Base-by-base conservation (phyloP, 2,113 vertebrate genomes). In the Brachyhypopomus gauderio region DNA sequence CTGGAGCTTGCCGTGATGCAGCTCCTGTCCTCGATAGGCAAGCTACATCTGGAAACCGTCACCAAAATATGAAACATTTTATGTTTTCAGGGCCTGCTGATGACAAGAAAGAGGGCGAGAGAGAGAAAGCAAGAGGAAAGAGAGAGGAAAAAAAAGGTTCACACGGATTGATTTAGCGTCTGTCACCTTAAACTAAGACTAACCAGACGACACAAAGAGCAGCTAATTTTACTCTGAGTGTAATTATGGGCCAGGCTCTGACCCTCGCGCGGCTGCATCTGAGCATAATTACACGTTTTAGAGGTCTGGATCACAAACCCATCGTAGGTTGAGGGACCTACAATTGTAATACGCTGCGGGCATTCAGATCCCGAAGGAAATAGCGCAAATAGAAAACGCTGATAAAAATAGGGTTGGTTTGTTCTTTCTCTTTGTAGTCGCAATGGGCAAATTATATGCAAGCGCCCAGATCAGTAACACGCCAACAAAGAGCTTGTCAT, bases 231-330 rank as follows among this genome's bases (percentile, higher is more conserved):
- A 83, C 80, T 30, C 84, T 34, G 27, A 20, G 22, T 7, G 41
- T 85, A 82, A 85, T 85, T 85, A 82, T 20, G 72, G 76, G 19
- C 71, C 58, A 72, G 56, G 22, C 41, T 82, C 66, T 79, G 66
- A 82, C 77, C 74, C 79, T 72, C 38, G 45, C 52, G 48, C 78
- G 60, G 80, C 81, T 55, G 23, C 30, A 11, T 85, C 63, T 85
- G 69, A 63, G 2, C 56, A n/a, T 76, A 85, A 85, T 85, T 85
- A 79, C 77, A 82, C 19, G 80, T 79, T 79, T 76, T 23, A 58
- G 38, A 64, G 2, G 20, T 17, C 38, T 38, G 69, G 63, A 17
- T 82, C 20, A 58, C 67, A 82, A 36, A 20, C 34, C 52, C 72
- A 48, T 82, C 75, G 73, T 81, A 60, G 80, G 69, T 56, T 63